Evolutionary conservation across 2,888 invertebrate species (phyloP), one percentile per base, ranked within the genome.

Genomic region (Andrena minutula): DNA sequence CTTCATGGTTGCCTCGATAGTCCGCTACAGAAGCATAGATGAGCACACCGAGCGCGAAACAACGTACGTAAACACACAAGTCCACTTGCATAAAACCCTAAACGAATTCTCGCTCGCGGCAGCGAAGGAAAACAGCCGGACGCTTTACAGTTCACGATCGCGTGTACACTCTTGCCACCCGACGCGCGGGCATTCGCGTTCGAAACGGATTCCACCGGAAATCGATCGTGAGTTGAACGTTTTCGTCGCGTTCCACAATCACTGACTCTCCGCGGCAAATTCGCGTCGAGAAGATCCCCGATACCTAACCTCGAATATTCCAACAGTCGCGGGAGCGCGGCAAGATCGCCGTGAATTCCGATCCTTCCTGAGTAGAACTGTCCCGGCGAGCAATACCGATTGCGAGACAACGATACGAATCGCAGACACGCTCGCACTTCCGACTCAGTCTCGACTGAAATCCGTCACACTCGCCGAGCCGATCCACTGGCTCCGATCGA

Each of bases 1-100:
- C 70, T 77, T 73, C 86, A 86, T 86, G 71, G 58, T 56, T 61
- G 35, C 26, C 30, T 12, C 20, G 58, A 75, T 41, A 70, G 77
- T 86, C 79, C 84, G 65, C 56, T 82, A 82, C 70, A 83, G 70
- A 58, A 71, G 68, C 82, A 77, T 75, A 80, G 60, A 69, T 58
- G 23, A 73, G 60, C 82, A 82, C 82, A 77, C 69, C 56, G 69
- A 70, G 35, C 77, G 74, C 70, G 75, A 63, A 26, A 32, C 26
- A 83, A 83, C 70, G 70, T 69, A 47, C 32, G 49, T 63, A 69
- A 75, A 77, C 76, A 77, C 84, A 70, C 53, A n/a, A 23, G 68
- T 72, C 61, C 74, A 75, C 82, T 75, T 64, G 68, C 76, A 53
- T 61, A 75, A 56, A 41, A 28, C 2, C 41, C 73, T 5, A n/a